These are phyloP conservation scores for Triplophysa bombifrons DNA, from an alignment of 2,797 vertebrate genomes.

Conservation along the genomic window DNA sequence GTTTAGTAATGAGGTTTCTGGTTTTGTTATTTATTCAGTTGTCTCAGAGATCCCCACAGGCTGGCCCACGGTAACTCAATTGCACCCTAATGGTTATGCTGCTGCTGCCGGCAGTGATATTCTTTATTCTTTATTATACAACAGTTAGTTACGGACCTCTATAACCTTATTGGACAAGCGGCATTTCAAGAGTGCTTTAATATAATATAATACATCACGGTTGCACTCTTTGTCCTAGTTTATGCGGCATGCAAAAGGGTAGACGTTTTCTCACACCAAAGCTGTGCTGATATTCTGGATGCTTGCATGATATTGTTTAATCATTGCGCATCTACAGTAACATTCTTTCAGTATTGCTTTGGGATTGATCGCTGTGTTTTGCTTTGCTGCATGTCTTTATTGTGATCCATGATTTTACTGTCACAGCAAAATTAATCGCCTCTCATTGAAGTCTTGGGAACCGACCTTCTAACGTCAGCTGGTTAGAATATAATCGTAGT, in stretches of 20 bases:
- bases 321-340: neutral
- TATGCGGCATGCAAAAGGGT: neutral
- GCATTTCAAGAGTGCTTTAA: neutral
- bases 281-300: no score
- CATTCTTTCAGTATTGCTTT: neutral
- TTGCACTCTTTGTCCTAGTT: neutral
- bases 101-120: neutral
- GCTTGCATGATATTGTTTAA: neutral
- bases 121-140: conserved; percentile 10
- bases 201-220: neutral
- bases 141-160: neutral
- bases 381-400: neutral
- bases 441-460: neutral
- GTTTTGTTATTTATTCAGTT: neutral
- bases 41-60: neutral
- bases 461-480: neutral
- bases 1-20: conserved; percentile 34
- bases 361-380: conserved; percentile 8
- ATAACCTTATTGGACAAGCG: neutral
- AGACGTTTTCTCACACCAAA: neutral
- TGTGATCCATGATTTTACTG: neutral
- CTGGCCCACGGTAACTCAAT: neutral
- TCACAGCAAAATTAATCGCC: neutral
- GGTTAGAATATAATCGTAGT: neutral
- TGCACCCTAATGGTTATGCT: neutral